A percentile compares a stretch with the other conserved stretches of the same genome.
Evolutionary conservation across 2,797 vertebrate genomes (phyloP).

Genomic region (Spinus olivaceus): DNA sequence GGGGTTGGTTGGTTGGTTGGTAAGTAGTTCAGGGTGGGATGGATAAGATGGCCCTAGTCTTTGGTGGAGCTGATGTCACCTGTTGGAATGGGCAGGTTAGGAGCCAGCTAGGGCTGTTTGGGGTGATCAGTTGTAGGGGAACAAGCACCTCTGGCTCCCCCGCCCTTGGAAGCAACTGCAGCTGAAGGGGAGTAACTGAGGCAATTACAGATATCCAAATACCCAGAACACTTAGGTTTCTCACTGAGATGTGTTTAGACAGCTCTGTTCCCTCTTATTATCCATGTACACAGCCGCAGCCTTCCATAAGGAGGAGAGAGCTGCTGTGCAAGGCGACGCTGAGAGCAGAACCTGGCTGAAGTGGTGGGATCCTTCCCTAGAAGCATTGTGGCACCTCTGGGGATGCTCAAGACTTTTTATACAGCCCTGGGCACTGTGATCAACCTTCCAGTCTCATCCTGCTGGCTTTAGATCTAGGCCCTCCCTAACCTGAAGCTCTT

Average conservation of each 20-base stretch:
- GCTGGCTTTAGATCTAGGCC: background rate
- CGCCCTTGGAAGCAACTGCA: background rate
- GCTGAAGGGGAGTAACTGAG: background rate
- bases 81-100: background rate
- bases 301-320: background rate
- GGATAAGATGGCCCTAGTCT: background rate
- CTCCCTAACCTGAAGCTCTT: background rate
- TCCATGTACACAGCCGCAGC: background rate
- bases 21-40: background rate
- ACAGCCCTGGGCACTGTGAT: background rate
- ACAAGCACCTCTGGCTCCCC: background rate
- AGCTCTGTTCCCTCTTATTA: background rate
- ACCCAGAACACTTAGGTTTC: background rate
- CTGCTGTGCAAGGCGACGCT: fast-evolving
- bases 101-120: background rate
- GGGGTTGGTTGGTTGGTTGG: background rate
- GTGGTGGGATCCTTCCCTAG: background rate
- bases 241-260: background rate
- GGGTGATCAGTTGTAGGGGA: background rate
- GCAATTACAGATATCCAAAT: background rate
- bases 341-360: background rate
- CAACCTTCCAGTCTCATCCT: background rate
- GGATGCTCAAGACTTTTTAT: background rate
- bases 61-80: background rate
- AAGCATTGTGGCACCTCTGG: background rate